Base-by-base conservation (phyloP, 2,113 vertebrate species). In the Indri indri region DNA sequence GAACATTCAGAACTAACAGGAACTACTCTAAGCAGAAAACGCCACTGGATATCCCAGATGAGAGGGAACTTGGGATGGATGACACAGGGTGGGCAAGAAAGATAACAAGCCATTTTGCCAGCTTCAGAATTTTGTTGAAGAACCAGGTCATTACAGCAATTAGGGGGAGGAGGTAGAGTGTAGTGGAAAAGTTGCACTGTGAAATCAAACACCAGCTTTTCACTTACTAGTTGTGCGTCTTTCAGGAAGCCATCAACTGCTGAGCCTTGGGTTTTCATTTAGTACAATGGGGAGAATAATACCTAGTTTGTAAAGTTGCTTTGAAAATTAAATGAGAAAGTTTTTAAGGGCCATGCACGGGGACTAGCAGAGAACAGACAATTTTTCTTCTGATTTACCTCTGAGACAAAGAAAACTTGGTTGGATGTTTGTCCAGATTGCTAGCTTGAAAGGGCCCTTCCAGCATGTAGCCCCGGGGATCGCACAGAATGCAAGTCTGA, bases 361-460 rank as follows among this genome's bases (percentile, higher is more conserved):
- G 40, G 25, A 66, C 45, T 59, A 47, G 18, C 2, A 42, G 13
- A 57, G 47, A 79, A 27, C 8, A 88, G 14, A 89, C 5, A 59
- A n/a, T 85, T 77, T 90, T 77, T 95, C 76, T 83, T 74, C 34
- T 63, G 71, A 59, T 63, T 90, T 92, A 34, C 17, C 71, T 83
- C 50, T 25, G 11, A 83, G 88, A 87, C 68, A 87, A 77, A 84
- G 40, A 45, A 86, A 47, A 34, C 40, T 40, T 82, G 30, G 25
- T 30, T 93, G 42, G 77, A 8, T 30, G 22, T 65, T 42, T 63
- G n/a, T 84, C 34, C 65, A 86, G 74, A 86, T 4, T 12, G 73
- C n/a, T 70, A 16, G 52, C 5, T 27, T 2, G 20, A 25, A 83
- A 52, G 50, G 57, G 14, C 2, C 85, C 59, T 81, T 66, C 57